Base-by-base conservation (phyloP, 2,888 invertebrate genomes). In the Microdon myrmicae region DNA sequence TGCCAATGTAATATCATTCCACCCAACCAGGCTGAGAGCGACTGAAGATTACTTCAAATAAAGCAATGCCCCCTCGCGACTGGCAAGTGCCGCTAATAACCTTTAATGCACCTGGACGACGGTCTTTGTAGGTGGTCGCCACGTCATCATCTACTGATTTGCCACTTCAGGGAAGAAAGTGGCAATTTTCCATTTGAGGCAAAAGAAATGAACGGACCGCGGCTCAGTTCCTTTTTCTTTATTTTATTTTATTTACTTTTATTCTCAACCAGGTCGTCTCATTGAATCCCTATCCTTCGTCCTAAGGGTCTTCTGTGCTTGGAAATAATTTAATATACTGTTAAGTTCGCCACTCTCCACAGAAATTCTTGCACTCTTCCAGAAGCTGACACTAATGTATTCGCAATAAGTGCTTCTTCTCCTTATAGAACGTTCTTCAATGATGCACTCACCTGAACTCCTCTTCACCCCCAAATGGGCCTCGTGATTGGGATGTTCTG, bases 251-350 rank as follows among this genome's bases (percentile, higher is more conserved):
- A n/a, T n/a, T n/a, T n/a, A n/a, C n/a, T n/a, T n/a, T n/a, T n/a
- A n/a, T n/a, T n/a, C n/a, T n/a, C n/a, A n/a, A n/a, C n/a, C n/a
- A n/a, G n/a, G n/a, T n/a, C n/a, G n/a, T n/a, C n/a, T n/a, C n/a
- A n/a, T n/a, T n/a, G n/a, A n/a, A n/a, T n/a, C n/a, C n/a, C n/a
- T n/a, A n/a, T n/a, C n/a, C n/a, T n/a, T n/a, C n/a, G n/a, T n/a
- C n/a, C n/a, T n/a, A n/a, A n/a, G n/a, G n/a, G n/a, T n/a, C n/a
- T 6, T 34, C 5, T 43, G 17, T 25, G 44, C 31, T 54, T 14
- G n/a, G 41, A 44, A 58, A 41, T 58, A 64, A 58, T 64, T 64
- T 58, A 64, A 64, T 58, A 64, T 64, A 53, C 58, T 41, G 51
- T 58, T 38, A 53, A 58, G 58, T 53, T 58, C 35, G 29, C 17